Base-by-base conservation (phyloP, 2,888 invertebrate species). In the Limnephilus rhombicus region DNA sequence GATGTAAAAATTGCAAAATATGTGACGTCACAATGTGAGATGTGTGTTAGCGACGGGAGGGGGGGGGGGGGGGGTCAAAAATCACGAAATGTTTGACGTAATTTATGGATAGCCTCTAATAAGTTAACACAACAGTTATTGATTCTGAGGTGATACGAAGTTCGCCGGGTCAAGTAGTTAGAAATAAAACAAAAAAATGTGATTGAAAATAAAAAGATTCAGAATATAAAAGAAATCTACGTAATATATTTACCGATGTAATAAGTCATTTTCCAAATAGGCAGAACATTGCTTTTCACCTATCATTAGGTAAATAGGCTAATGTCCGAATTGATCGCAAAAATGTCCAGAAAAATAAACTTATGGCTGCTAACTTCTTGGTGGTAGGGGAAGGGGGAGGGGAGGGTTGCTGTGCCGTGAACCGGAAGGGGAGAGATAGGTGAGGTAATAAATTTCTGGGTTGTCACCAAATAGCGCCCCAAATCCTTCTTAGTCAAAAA, bases 241-340 rank as follows among this genome's bases (percentile, higher is more conserved):
- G 1, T 68, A 7, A 68, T 7, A 24, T 24, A 68, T 68, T 24
- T 24, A 68, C 5, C 68, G 9, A 37, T 31, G 29, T 9, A 7
- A 49, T 45, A 53, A 89, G 91, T 9, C 49, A 45, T 53, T 45
- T 29, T 31, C 45, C 86, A 31, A 85, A 91, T 91, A 49, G 45
- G n/a, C n/a, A 91, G 49, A 80, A 41, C 91, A 85, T 91, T 85
- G 82, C 82, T 82, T 82, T 91, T 91, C 37, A 91, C 53, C 49
- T 91, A 49, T 31, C 91, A 91, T 87, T 91, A 80, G 81, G 81
- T 49, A 91, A 34, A 37, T 82, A 83, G 88, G 91, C 31, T 89
- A 91, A 91, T 82, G 85, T 41, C 29, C 15, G 80, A 80, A 53
- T 29, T 31, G 83, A n/a, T 80, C 34, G 29, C 31, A 82, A 81